phyloP scores from a whole-genome alignment of 1,140 invertebrate species.

The Bombus fervidus region DNA sequence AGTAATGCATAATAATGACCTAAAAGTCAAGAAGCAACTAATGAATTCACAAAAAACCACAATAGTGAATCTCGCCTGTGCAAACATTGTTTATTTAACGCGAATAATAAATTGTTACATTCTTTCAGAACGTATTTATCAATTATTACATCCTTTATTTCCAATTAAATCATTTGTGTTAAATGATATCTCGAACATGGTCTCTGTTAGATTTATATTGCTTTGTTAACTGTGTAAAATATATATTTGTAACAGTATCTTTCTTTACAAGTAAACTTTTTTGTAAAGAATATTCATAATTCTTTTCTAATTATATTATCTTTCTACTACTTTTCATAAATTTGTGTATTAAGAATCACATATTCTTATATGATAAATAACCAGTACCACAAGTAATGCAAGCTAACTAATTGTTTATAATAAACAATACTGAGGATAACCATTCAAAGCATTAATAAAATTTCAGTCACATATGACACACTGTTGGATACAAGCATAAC shows the following conservation, averaged over 20 bases:
- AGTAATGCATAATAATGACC: slow-evolving; percentile 5
- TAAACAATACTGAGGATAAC: slow-evolving; percentile 62
- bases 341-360: background rate
- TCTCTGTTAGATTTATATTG: background rate
- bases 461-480: slow-evolving; percentile 64
- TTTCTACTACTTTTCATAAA: slow-evolving; percentile 10
- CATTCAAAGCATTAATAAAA: slow-evolving; percentile 66
- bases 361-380: slow-evolving; percentile 26
- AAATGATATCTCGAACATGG: background rate
- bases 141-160: background rate
- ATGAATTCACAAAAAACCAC: slow-evolving; percentile 11
- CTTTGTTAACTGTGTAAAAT: background rate
- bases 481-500: slow-evolving; percentile 61
- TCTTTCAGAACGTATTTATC: slow-evolving; percentile 6
- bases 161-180: background rate
- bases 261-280: background rate
- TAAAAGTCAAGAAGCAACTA: slow-evolving; percentile 8
- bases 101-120: slow-evolving; percentile 24
- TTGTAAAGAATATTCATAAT: background rate
- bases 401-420: slow-evolving; percentile 42
- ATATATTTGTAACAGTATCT: background rate
- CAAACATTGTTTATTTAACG: slow-evolving; percentile 49
- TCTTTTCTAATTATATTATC: background rate
- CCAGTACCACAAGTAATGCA: slow-evolving; percentile 31
- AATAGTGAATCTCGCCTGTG: slow-evolving; percentile 57